Evolutionary conservation across 1,140 invertebrate genomes (phyloP).

Genomic region (Diabrotica virgifera): DNA sequence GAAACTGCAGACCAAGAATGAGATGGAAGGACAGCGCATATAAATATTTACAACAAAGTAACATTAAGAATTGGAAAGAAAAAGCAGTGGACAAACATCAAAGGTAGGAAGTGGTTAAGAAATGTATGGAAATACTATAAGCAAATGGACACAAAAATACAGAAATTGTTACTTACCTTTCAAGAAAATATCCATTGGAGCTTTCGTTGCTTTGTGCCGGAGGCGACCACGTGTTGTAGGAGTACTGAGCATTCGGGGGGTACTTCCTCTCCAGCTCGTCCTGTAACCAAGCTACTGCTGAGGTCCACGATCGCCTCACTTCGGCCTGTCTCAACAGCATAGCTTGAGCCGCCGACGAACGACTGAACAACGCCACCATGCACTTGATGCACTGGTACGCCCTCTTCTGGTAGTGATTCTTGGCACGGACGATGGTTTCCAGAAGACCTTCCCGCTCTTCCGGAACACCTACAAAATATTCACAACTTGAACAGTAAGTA

Average conservation of each 20-base stretch:
- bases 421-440: slow-evolving; percentile 88
- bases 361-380: slow-evolving; percentile 85
- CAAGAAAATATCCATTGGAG: slow-evolving; percentile 91
- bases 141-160: too few relatives aligned
- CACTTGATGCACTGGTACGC: slow-evolving; percentile 97
- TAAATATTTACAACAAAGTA: too few relatives aligned
- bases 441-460: slow-evolving; percentile 91
- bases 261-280: slow-evolving; percentile 77
- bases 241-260: slow-evolving; percentile 59
- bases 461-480: slow-evolving; percentile 61
- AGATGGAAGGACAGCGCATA: too few relatives aligned
- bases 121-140: too few relatives aligned
- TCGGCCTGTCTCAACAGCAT: slow-evolving; percentile 75
- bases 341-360: slow-evolving; percentile 70
- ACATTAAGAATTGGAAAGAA: too few relatives aligned
- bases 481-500: too few relatives aligned
- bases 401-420: slow-evolving; percentile 93
- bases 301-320: slow-evolving; percentile 81
- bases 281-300: slow-evolving; percentile 90
- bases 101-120: too few relatives aligned
- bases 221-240: slow-evolving; percentile 91
- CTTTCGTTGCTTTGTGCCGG: slow-evolving; percentile 91
- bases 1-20: too few relatives aligned
- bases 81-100: too few relatives aligned
- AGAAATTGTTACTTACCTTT: slow-evolving; percentile 64